Evolutionary conservation across 2,888 invertebrate species (phyloP), one percentile per base, ranked within the genome.

Genomic region (Artemia sp.): DNA sequence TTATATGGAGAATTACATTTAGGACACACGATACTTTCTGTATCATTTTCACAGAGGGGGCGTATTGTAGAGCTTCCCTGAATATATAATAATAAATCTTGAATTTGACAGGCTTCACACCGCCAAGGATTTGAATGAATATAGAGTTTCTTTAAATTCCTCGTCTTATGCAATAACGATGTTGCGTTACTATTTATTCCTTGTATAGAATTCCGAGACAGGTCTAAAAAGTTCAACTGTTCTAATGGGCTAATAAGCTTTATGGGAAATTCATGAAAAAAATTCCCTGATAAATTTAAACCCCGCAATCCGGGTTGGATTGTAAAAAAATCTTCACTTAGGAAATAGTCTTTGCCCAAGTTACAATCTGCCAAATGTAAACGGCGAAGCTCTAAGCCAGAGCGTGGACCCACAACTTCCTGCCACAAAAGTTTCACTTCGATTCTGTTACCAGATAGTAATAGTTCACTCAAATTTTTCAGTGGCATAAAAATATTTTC

Each of bases 261-360:
- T 52, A 80, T 80, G 11, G 83, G 84, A 74, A 87, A 80, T 68
- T 79, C 80, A 0, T 79, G 80, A 70, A 90, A 80, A 76, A 84
- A 82, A 79, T 89, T 90, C 76, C 85, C 84, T 52, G 88, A 88
- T 74, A 90, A 79, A 79, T 89, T 88, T 72, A 90, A 80, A 72
- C 82, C 82, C 70, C 82, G 81, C 72, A 90, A 78, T 73, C 83
- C 82, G 52, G 83, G 81, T 73, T 84, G 82, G 74, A 83, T 82
- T 1, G 80, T 82, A 72, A 86, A 81, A 73, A 85, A 80, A 73
- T 83, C 53, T 66, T 72, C 51, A 9, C 51, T 68, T n/a, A 71
- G 66, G n/a, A 68, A 70, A 8, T 52, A 69, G 24, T 70, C 69
- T 10, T 81, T 81, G 8, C 80, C 78, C 66, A 86, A 76, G 8